These are phyloP conservation scores for Andrena minutula DNA, from an alignment of 2,888 invertebrate species.

Conservation along the genomic window DNA sequence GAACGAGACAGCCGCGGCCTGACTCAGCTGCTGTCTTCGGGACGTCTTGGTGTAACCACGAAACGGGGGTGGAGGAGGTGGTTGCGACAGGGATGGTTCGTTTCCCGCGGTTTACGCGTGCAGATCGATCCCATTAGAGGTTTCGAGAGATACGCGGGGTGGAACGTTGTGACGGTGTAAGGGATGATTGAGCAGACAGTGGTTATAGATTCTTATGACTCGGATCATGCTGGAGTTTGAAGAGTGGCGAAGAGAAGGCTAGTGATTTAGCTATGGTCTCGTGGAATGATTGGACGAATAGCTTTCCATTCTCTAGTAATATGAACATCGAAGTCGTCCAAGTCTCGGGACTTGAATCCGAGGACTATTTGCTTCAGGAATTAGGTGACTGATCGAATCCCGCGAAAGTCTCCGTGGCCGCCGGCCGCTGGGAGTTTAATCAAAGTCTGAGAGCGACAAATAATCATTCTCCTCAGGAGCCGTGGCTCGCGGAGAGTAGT, in stretches of 20 bases:
- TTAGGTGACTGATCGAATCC: neutral
- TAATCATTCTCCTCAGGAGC: neutral
- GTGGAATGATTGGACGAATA: no score
- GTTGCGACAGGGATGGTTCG: neutral
- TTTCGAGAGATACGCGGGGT: no score
- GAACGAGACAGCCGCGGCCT: constrained; percentile 45
- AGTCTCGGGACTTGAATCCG: neutral
- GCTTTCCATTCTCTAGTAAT: no score
- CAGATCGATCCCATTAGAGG: neutral
- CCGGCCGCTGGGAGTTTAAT: neutral
- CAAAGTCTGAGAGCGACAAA: constrained; percentile 1
- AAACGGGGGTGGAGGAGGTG: neutral
- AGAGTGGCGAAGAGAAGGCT: neutral
- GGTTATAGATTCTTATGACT: no score
- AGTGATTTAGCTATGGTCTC: no score
- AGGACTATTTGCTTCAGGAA: neutral
- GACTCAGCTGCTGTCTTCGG: constrained; percentile 63
- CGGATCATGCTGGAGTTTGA: no score
- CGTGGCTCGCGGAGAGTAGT: neutral
- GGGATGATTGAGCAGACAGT: no score
- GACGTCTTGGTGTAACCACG: constrained; percentile 13
- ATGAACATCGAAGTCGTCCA: neutral
- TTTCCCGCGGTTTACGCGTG: neutral
- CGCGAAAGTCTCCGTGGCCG: neutral
- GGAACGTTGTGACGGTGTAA: no score